Evolutionary conservation across 2,113 vertebrate species (phyloP).

Genomic region (Mastomys coucha): DNA sequence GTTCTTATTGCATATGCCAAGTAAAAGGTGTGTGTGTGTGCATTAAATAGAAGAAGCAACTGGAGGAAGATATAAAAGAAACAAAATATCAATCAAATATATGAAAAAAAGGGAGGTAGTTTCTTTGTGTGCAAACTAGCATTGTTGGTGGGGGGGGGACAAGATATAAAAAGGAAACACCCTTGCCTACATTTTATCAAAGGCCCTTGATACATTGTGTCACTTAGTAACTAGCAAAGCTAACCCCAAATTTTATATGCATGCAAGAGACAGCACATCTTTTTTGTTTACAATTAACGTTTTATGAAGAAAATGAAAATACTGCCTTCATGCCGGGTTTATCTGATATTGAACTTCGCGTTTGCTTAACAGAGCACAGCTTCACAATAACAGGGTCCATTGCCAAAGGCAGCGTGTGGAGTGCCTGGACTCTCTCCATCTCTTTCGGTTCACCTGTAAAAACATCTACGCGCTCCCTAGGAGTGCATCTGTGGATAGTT

Average conservation of each 20-base stretch:
- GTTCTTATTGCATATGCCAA: constrained; percentile 80
- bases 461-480: constrained; percentile 92
- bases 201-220: constrained; percentile 85
- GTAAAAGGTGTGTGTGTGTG: constrained; percentile 4
- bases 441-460: constrained; percentile 94
- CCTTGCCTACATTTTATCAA: constrained; percentile 86
- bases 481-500: constrained; percentile 92
- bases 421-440: constrained; percentile 91
- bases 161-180: constrained; percentile 84
- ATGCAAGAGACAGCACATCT: constrained; percentile 75
- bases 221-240: constrained; percentile 85
- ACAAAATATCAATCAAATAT: constrained; percentile 81
- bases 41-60: neutral
- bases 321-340: constrained; percentile 86
- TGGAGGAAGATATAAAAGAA: constrained; percentile 79
- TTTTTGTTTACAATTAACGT: constrained; percentile 84
- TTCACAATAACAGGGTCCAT: constrained; percentile 92
- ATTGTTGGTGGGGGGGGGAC: constrained; percentile 86
- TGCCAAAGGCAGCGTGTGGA: constrained; percentile 92
- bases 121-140: constrained; percentile 84
- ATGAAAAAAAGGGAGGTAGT: constrained; percentile 85
- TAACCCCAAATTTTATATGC: constrained; percentile 77
- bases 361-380: constrained; percentile 91
- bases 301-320: constrained; percentile 85
- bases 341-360: constrained; percentile 91